Conservation (phyloP, 2,888 invertebrate species). For the Zelleria hepariella region DNA sequence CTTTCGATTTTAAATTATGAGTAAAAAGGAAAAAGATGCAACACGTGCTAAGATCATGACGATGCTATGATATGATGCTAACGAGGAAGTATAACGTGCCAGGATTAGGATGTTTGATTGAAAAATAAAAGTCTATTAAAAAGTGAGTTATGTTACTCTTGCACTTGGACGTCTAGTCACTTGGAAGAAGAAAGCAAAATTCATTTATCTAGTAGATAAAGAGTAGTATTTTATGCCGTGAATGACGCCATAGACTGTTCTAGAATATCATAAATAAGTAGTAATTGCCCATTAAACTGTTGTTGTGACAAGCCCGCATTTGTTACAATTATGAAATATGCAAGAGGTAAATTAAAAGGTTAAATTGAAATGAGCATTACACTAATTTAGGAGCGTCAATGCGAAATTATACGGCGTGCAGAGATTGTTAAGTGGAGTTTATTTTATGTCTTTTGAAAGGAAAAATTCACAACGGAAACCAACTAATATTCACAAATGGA, state of each 20-base stretch:
- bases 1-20: too few relatives aligned
- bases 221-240: background rate
- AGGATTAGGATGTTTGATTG: background rate
- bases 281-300: background rate
- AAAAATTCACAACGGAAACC: conserved; percentile 21
- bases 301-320: background rate
- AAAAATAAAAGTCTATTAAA: background rate
- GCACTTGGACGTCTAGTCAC: background rate
- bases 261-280: background rate
- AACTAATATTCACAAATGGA: too few relatives aligned
- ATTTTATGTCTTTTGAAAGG: background rate
- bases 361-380: background rate
- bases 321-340: background rate
- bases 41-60: background rate
- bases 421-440: background rate
- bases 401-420: background rate
- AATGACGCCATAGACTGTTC: background rate
- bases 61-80: background rate
- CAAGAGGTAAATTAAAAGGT: background rate
- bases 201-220: background rate
- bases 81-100: background rate
- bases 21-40: background rate
- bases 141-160: background rate
- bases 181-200: background rate
- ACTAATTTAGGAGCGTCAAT: background rate